Base-by-base conservation (phyloP, 2,888 invertebrate genomes). In the Himalopsyche tibetana region DNA sequence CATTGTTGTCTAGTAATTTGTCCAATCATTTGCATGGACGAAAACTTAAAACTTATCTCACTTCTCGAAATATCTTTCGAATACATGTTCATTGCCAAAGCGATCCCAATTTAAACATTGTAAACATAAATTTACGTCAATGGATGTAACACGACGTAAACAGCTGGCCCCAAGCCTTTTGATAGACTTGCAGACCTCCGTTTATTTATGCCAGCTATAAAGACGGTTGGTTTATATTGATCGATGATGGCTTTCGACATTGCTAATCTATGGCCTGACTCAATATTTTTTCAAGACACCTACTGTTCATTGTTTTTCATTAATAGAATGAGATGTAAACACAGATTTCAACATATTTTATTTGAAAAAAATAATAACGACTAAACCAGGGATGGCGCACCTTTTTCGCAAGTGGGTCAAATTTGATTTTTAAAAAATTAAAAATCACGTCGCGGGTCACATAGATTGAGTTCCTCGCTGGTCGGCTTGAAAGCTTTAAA, bases 21-120 rank as follows among this genome's bases (percentile, higher is more conserved):
- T 63, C 63, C 63, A 19, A 63, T 63, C 8, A 63, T 63, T 63
- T 19, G 19, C 63, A 63, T 63, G 63, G 28, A 63, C 19, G 28
- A 79, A 63, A 82, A 80, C 79, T 81, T 55, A 63, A 55, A 83
- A 86, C 69, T 85, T 87, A 88, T 87, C 83, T 84, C 87, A 87
- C 80, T 80, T 84, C 88, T 63, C 84, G 84, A 88, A 87, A 88
- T 88, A 88, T 63, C 84, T 80, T 80, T 85, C 74, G 86, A 87
- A 84, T 85, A 84, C 85, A 88, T 85, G 84, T 83, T 87, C 88
- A 87, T 38, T 87, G 88, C 88, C 87, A 87, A 88, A 88, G 84
- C 86, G 84, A 86, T 84, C 84, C 86, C 85, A 83, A 88, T 86
- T 84, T 85, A 85, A 88, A 85, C 84, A 82, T 69, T 51, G 85